A percentile compares a stretch with the other conserved stretches of the same genome.
Conservation (phyloP, 1,140 invertebrate species). For the Lepidurus apus region DNA sequence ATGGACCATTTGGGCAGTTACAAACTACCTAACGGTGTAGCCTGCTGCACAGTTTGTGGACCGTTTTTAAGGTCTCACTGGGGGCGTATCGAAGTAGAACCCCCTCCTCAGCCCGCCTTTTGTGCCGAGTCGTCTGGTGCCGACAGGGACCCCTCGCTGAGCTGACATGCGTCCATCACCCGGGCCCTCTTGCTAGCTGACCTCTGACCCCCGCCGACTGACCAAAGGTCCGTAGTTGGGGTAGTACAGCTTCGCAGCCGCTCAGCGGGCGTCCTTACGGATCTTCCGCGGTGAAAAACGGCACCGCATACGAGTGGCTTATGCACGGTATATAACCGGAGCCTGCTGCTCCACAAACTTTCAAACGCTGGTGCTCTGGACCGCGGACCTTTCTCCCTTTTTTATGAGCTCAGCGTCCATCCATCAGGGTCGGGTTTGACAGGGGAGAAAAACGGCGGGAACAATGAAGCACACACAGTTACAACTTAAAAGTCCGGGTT, state of each 20-base stretch:
- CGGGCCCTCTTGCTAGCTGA: slow-evolving; percentile 14
- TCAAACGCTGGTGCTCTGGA: not conserved
- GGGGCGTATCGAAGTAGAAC: slow-evolving; percentile 10
- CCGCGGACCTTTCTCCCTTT: not conserved
- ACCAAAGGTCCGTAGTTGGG: not conserved
- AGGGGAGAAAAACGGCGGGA: not conserved
- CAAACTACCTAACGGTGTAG: not conserved
- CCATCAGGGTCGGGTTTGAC: slow-evolving; percentile 20
- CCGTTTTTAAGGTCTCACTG: not conserved
- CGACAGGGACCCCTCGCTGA: slow-evolving; percentile 30
- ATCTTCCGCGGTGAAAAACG: slow-evolving; percentile 21
- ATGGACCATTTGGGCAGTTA: not conserved
- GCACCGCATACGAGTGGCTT: slow-evolving; percentile 11
- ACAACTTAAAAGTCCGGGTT: not conserved
- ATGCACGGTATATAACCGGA: not conserved
- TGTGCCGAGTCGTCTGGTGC: slow-evolving; percentile 13
- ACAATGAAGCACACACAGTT: not conserved
- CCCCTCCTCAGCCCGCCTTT: not conserved
- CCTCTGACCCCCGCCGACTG: slow-evolving; percentile 24
- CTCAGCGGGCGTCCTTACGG: slow-evolving; percentile 7
- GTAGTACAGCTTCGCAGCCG: slow-evolving; percentile 6
- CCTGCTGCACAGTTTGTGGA: not conserved
- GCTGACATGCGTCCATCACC: slow-evolving; percentile 32
- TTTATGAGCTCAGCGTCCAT: slow-evolving; percentile 15
- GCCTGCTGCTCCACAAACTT: slow-evolving; percentile 17